phyloP scores from a whole-genome alignment of 2,113 vertebrate genomes.

The Polypterus bichir region DNA sequence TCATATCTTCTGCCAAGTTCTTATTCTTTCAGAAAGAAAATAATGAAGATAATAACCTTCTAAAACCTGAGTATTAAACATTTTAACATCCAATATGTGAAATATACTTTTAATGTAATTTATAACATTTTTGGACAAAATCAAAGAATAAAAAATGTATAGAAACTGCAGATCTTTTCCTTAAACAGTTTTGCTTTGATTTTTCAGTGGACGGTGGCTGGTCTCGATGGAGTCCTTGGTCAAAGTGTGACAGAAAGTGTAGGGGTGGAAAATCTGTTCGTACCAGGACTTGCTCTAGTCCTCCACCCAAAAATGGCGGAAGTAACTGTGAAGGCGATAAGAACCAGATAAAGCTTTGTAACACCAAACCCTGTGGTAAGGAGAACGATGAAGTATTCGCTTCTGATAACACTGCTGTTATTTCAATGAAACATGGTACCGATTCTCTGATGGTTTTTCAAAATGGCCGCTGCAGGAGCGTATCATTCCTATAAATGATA shows the following conservation, averaged over 20 bases:
- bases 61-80: too few species aligned
- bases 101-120: neutral
- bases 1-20: too few species aligned
- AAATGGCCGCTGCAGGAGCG: too few species aligned
- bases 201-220: conserved; percentile 62
- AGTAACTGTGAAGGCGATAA: conserved; percentile 59
- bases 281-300: conserved; percentile 65
- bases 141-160: neutral
- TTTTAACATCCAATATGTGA: too few species aligned
- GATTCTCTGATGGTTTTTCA: too few species aligned
- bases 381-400: neutral
- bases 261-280: conserved; percentile 64
- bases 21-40: too few species aligned
- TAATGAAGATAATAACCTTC: too few species aligned
- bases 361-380: conserved; percentile 66
- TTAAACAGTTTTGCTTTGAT: neutral
- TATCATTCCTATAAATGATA: too few species aligned
- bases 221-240: conserved; percentile 80
- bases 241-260: conserved; percentile 66
- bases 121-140: neutral
- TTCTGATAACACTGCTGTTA: too few species aligned
- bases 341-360: conserved; percentile 67
- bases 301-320: conserved; percentile 78
- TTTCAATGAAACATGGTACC: too few species aligned
- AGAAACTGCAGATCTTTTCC: neutral